These are phyloP conservation scores for Drosophila paranaensis DNA, from an alignment of 2,888 invertebrate species.

Conservation along the genomic window DNA sequence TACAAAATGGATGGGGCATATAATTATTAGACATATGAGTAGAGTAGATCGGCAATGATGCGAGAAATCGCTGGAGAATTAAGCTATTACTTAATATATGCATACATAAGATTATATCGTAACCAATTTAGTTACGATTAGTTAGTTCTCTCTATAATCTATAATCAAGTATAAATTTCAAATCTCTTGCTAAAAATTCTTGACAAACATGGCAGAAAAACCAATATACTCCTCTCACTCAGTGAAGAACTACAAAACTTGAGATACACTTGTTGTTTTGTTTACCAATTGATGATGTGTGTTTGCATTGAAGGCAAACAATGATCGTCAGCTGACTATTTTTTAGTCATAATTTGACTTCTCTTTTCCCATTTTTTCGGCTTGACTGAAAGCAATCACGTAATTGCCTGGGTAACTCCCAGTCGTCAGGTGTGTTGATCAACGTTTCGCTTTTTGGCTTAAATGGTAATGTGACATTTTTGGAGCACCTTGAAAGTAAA, in stretches of 20 bases:
- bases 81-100: neutral
- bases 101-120: too few relatives aligned
- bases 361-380: neutral
- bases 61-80: neutral
- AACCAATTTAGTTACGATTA: too few relatives aligned
- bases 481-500: constrained; percentile 14
- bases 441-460: constrained; percentile 6
- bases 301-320: constrained; percentile 23
- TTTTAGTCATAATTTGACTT: constrained; percentile 11
- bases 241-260: too few relatives aligned
- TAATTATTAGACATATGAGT: neutral
- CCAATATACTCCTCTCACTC: neutral
- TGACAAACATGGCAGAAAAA: neutral
- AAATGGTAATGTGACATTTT: constrained; percentile 7
- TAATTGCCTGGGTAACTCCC: constrained; percentile 31
- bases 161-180: too few relatives aligned
- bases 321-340: constrained; percentile 6
- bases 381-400: constrained; percentile 14
- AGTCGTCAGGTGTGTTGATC: constrained; percentile 8
- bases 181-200: too few relatives aligned
- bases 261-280: constrained; percentile 18
- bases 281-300: constrained; percentile 42
- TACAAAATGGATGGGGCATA: neutral
- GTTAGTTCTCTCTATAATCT: too few relatives aligned
- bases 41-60: neutral